A percentile compares a stretch with the other conserved stretches of the same genome.
Conservation (phyloP, 2,113 vertebrate species). For the Microtus oregoni region DNA sequence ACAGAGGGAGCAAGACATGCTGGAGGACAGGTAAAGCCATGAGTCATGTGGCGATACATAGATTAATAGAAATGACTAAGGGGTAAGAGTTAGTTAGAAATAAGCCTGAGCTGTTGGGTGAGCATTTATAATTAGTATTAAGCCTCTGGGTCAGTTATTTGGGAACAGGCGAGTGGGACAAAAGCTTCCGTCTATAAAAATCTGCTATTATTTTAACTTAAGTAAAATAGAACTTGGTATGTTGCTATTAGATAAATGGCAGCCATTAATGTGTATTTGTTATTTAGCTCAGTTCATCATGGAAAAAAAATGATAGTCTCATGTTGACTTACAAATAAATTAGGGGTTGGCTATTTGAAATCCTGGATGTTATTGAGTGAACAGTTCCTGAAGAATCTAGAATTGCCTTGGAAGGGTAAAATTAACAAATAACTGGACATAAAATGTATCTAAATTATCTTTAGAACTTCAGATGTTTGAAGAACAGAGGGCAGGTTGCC, state of each 20-base stretch:
- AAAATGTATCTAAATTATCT: neutral
- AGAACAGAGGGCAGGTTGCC: neutral
- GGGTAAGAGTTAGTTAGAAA: neutral
- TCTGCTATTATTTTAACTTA: constrained; percentile 49
- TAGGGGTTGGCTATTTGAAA: constrained; percentile 22
- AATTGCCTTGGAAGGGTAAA: constrained; percentile 9
- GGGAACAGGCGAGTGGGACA: neutral
- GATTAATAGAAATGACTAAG: neutral
- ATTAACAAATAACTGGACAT: neutral
- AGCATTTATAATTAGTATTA: neutral
- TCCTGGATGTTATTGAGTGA: neutral
- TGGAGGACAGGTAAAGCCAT: neutral
- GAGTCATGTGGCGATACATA: neutral
- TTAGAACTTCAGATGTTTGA: neutral
- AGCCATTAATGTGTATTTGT: constrained; percentile 41
- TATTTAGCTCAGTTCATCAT: constrained; percentile 44
- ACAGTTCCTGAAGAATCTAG: neutral
- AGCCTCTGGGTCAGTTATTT: neutral
- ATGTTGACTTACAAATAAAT: constrained; percentile 39
- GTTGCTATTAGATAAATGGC: constrained; percentile 44
- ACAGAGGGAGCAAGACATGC: neutral
- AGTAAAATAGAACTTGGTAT: constrained; percentile 37
- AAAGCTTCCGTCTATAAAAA: neutral
- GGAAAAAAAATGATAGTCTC: constrained; percentile 37
- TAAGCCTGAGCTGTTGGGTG: neutral